Conservation (phyloP, 2,888 invertebrate genomes). For the Synanthedon formicaeformis region DNA sequence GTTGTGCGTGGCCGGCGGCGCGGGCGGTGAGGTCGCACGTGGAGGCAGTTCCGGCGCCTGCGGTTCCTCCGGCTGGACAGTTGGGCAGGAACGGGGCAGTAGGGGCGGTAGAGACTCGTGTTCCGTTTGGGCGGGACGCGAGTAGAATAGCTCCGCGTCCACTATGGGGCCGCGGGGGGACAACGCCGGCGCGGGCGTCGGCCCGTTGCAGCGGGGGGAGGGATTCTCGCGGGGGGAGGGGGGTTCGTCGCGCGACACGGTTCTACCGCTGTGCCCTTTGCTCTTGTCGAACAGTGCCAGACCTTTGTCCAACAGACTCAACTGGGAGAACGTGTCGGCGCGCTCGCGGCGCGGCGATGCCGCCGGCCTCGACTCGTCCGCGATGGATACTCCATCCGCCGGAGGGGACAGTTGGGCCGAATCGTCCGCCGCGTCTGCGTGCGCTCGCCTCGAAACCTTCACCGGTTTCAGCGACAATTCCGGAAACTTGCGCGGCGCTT, state of each 20-base stretch:
- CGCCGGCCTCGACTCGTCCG: slow-evolving; percentile 12
- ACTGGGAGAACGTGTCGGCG: slow-evolving; percentile 22
- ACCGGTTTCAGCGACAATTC: slow-evolving; percentile 89
- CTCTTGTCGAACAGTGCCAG: slow-evolving; percentile 47
- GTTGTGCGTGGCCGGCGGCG: slow-evolving; percentile 12
- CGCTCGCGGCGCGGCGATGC: slow-evolving; percentile 43
- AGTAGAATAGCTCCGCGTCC: slow-evolving; percentile 50
- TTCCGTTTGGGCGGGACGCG: slow-evolving; percentile 17
- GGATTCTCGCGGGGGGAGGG: slow-evolving; percentile 52
- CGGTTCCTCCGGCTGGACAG: slow-evolving; percentile 1
- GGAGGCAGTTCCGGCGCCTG: slow-evolving; percentile 8
- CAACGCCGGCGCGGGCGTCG: slow-evolving; percentile 33
- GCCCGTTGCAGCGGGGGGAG: slow-evolving; percentile 50
- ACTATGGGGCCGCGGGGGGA: slow-evolving; percentile 55
- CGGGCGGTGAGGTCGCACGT: not conserved
- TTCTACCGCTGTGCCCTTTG: slow-evolving; percentile 15
- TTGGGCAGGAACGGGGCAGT: slow-evolving; percentile 27
- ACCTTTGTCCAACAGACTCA: slow-evolving; percentile 46
- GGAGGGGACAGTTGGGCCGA: slow-evolving; percentile 5
- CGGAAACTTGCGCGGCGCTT: slow-evolving; percentile 90
- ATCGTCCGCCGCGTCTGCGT: slow-evolving; percentile 25
- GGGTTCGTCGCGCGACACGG: slow-evolving; percentile 35
- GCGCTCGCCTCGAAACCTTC: slow-evolving; percentile 72
- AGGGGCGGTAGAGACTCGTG: slow-evolving; percentile 47
- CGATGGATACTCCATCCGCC: slow-evolving; percentile 18